Conservation (phyloP, 2,888 invertebrate species). For the Caenorhabditis afra region DNA sequence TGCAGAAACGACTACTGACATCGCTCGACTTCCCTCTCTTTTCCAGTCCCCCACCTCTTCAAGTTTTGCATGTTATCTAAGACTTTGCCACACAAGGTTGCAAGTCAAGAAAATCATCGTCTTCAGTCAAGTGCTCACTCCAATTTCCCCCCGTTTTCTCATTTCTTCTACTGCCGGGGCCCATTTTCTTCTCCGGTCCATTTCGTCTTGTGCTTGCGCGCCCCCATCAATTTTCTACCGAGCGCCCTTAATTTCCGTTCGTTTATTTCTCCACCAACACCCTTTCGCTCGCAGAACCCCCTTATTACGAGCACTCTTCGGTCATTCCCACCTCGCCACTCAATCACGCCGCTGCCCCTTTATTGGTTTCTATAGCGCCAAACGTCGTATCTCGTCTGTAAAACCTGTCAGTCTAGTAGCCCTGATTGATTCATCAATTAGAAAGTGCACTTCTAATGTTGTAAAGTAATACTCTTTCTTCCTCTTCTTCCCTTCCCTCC, state of each 20-base stretch:
- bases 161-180: neutral
- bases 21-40: neutral
- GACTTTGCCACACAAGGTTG: too few species aligned
- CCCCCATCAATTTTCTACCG: slow-evolving; percentile 2
- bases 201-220: too few species aligned
- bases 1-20: slow-evolving; percentile 62
- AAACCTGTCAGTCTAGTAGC: slow-evolving; percentile 44
- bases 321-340: slow-evolving; percentile 2
- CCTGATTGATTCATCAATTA: slow-evolving; percentile 29
- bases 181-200: neutral
- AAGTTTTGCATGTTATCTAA: too few species aligned
- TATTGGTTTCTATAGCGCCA: neutral
- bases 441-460: slow-evolving; percentile 37
- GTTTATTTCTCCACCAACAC: neutral
- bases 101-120: neutral
- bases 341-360: neutral
- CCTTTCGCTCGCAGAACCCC: neutral
- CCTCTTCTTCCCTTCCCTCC: neutral
- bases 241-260: slow-evolving; percentile 8
- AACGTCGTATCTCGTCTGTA: too few species aligned
- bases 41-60: too few species aligned
- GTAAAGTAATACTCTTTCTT: slow-evolving; percentile 34
- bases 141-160: neutral
- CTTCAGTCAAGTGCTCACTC: neutral
- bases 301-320: neutral